These are phyloP conservation scores for Bungarus multicinctus DNA, from an alignment of 2,113 vertebrate genomes.

Conservation along the genomic window DNA sequence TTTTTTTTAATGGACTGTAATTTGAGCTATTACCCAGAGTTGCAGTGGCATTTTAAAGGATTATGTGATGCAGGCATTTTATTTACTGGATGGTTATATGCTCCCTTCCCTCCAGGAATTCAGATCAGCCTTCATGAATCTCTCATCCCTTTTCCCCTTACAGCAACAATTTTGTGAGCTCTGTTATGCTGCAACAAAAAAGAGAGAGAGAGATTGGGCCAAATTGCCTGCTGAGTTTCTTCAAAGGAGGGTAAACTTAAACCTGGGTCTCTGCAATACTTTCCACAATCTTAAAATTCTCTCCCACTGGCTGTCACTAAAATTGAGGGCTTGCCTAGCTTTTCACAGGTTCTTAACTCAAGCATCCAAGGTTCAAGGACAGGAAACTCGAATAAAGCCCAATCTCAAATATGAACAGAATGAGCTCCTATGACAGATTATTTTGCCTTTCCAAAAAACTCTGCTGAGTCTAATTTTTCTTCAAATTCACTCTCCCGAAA, in stretches of 20 bases:
- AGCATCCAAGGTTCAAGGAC: not conserved
- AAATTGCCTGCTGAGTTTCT: not conserved
- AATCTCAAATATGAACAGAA: not conserved
- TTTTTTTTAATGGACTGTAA: not conserved
- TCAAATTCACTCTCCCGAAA: not conserved
- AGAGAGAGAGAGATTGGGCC: not conserved
- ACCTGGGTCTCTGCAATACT: not conserved
- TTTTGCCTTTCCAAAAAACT: constrained; percentile 18
- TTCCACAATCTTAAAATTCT: not conserved
- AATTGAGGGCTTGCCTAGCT: not conserved
- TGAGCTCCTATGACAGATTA: not conserved
- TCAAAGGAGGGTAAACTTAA: not conserved
- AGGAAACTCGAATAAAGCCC: not conserved
- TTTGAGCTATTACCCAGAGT: not conserved
- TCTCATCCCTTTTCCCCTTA: not conserved
- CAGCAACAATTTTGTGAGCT: not conserved
- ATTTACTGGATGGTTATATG: not conserved
- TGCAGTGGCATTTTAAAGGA: not conserved
- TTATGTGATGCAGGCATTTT: not conserved
- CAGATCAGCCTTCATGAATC: not conserved
- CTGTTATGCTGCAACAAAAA: not conserved
- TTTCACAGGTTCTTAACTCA: not conserved
- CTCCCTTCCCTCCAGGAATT: not conserved
- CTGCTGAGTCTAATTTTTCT: not conserved
- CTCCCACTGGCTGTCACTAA: not conserved